A percentile compares a stretch with the other conserved stretches of the same genome.
Conservation (phyloP, 2,888 invertebrate species). For the Dendrolimus pini region DNA sequence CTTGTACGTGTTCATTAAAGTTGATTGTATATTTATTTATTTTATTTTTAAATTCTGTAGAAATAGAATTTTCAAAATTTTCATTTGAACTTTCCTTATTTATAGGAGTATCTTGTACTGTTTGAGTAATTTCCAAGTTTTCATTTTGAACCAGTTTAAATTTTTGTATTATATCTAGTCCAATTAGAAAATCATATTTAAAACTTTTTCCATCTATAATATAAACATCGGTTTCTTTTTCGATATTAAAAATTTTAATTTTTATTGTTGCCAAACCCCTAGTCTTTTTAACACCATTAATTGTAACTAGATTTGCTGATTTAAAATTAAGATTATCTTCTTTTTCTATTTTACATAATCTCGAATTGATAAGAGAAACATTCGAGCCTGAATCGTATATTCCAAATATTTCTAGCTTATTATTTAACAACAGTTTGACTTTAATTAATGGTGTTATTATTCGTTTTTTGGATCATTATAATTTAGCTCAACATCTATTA, state of each 20-base stretch:
- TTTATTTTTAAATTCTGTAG: background rate
- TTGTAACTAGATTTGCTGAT: slow-evolving; percentile 11
- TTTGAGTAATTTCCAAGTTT: slow-evolving; percentile 9
- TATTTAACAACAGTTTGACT: slow-evolving; percentile 15
- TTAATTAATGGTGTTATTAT: slow-evolving; percentile 13
- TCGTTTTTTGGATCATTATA: too few species aligned
- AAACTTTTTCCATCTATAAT: slow-evolving; percentile 11
- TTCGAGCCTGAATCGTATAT: slow-evolving; percentile 24
- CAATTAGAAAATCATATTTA: slow-evolving; percentile 10
- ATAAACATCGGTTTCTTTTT: slow-evolving; percentile 13
- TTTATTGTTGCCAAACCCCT: slow-evolving; percentile 10
- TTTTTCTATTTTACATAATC: slow-evolving; percentile 14
- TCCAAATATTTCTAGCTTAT: slow-evolving; percentile 13
- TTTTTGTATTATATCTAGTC: slow-evolving; percentile 10
- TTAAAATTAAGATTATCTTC: slow-evolving; percentile 3
- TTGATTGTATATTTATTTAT: slow-evolving; percentile 8
- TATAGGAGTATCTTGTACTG: slow-evolving; percentile 4
- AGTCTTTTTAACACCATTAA: slow-evolving; percentile 6
- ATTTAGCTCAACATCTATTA: too few species aligned
- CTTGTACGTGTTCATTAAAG: slow-evolving; percentile 13
- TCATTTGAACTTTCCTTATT: background rate
- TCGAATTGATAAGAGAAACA: slow-evolving; percentile 24
- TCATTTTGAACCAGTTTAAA: slow-evolving; percentile 5
- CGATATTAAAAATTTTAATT: slow-evolving; percentile 16
- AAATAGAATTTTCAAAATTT: slow-evolving; percentile 1